These are phyloP conservation scores for Tupaia chinensis DNA, from an alignment of 2,113 vertebrate genomes.

Conservation along the genomic window DNA sequence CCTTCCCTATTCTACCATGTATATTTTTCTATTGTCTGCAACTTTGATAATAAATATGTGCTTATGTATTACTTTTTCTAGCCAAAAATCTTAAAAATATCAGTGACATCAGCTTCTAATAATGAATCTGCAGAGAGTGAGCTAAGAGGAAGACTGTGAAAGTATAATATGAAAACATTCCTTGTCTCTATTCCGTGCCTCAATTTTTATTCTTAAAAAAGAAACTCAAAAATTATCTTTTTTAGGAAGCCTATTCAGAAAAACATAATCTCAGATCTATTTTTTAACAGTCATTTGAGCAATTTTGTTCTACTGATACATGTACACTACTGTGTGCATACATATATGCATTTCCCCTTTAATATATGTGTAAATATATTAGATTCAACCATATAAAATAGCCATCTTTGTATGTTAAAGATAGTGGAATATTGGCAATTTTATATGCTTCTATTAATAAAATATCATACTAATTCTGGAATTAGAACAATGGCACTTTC, in stretches of 20 bases:
- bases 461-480: background rate
- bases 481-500: background rate
- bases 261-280: background rate
- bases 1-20: background rate
- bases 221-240: background rate
- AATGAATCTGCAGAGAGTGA: constrained; percentile 46
- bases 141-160: background rate
- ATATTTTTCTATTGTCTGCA: constrained; percentile 22
- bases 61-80: constrained; percentile 16
- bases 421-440: background rate
- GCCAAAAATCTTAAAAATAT: constrained; percentile 35
- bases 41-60: constrained; percentile 32
- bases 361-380: background rate
- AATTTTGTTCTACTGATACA: background rate
- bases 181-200: background rate
- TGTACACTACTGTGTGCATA: background rate
- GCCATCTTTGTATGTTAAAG: background rate
- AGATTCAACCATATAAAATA: background rate
- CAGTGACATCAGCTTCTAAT: background rate
- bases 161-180: background rate
- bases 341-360: no score
- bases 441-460: background rate
- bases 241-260: background rate
- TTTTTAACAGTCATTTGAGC: background rate
- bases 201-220: constrained; percentile 39